Base-by-base conservation (phyloP, 2,888 invertebrate species). In the Matsumyia berberina region DNA sequence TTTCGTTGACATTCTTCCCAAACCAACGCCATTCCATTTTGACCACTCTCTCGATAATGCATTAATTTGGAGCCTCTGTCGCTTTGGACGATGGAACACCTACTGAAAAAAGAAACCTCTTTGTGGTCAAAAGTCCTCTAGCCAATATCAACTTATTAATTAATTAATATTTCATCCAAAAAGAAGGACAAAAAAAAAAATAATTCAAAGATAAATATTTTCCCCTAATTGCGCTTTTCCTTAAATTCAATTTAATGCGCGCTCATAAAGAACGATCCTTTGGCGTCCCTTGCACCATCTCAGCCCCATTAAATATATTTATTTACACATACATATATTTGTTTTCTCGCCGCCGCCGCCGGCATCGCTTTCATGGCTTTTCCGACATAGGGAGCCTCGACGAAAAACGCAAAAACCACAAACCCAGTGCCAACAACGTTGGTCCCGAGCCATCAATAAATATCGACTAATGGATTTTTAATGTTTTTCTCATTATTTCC, bases 391-490 rank as follows among this genome's bases (percentile, higher is more conserved):
- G 15, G 24, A 33, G 6, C 44, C 24, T 4, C 24, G 24, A 24
- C 24, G 24, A 24, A 24, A 57, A 44, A 29, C n/a, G 31, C 19
- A 76, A 80, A 76, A 77, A 72, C 82, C 82, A 60, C 72, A 72
- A 67, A 49, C 66, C 44, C 44, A 60, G 72, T 73, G 78, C 72
- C 78, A 82, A 77, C 81, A 82, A 76, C 44, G 69, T 53, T 69
- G 42, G 79, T 57, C 64, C 58, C 60, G 51, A 53, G 57, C 74
- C 79, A 74, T 85, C 83, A 73, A 85, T 85, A 85, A 83, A 85
- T 79, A 85, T 85, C 83, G 79, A 79, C 83, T 85, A 85, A 85
- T 85, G 83, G 83, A 85, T 85, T 85, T 85, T 85, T 85, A 85
- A 85, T 85, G 83, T 85, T 79, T 85, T 85, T 79, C 83, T 85